Evolutionary conservation across 2,797 vertebrate species (phyloP), one percentile per base, ranked within the genome.

Genomic region (Melanogrammus aeglefinus): DNA sequence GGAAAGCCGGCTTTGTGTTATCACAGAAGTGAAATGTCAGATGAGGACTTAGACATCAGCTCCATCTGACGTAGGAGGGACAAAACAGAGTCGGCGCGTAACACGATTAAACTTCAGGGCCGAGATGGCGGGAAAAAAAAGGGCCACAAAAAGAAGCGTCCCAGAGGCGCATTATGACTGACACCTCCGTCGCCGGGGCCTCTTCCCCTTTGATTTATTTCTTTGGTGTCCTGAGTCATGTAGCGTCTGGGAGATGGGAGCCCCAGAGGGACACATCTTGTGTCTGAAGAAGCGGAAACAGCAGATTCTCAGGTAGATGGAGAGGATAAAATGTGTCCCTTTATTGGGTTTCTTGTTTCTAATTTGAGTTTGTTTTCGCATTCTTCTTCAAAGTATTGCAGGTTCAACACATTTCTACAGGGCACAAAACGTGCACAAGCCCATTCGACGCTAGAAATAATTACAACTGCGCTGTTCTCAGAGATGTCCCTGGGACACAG

Each of bases 401-500:
- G 57, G 6, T 24, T 9, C 2, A 63, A 24, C 57, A 9, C 57
- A 63, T n/a, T 63, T 63, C 57, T 7, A 24, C 21, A 31, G 31
- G 2, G 31, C 31, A 31, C 31, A 31, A 31, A 31, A 31, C 31
- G 31, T 31, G 31, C 1, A 31, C 7, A 2, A 24, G 21, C 2
- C 57, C 21, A 9, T 63, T 63, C 24, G 0, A n/a, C 4, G 14
- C 16, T 18, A 13, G 1, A 69, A 69, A 69, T 69, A 69, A 69
- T 69, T 39, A 35, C 18, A 38, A 16, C 41, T 18, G 24, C 3
- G n/a, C 72, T 75, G 76, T 79, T 84, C 41, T 76, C 81, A 72
- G 78, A 36, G 72, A 72, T 72, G 21, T 73, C 73, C 39, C 74
- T 71, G 41, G 75, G 82, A 82, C 72, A 47, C 74, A 76, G 35